Evolutionary conservation across 2,888 invertebrate genomes (phyloP), one percentile per base, ranked within the genome.

Genomic region (Lathronympha strigana): DNA sequence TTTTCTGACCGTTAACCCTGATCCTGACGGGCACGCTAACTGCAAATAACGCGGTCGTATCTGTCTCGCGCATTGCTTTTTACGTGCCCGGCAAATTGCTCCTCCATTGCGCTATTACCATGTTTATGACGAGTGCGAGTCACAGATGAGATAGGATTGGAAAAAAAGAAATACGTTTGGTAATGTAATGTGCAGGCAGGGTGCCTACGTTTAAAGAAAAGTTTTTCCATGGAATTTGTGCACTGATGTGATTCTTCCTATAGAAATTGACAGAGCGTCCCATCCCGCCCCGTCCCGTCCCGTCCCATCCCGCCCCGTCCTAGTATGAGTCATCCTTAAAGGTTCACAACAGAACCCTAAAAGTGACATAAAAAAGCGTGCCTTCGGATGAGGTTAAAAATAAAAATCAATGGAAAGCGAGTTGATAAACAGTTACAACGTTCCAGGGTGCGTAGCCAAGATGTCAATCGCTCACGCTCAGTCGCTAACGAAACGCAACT

Each of bases 1-100:
- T 45, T 60, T 53, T 31, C 61, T 47, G 51, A 19, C 58, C 51
- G 60, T 61, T 49, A 60, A 47, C 51, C 66, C 60, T 40, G 19
- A 19, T 33, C 33, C 49, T 60, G 60, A 58, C 61, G 23, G 36
- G 43, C 47, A 57, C 61, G 49, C 68, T 61, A 62, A 68, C 64
- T 69, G 64, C 69, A 67, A 70, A 60, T 78, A 73, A 77, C 76
- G 73, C 67, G 69, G 70, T 74, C 74, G 71, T 82, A 80, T 73
- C 73, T 76, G 80, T 82, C 79, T 63, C 66, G 49, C 61, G 67
- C 66, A 79, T 78, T 76, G 74, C 77, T 77, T 76, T 81, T 84
- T 82, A 83, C 80, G 74, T 77, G 73, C 76, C 69, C 64, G 58
- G 75, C 76, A 73, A 78, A 78, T 74, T 70, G 68, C 63, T 61